Percentiles rank a stretch among this genome's conserved stretches.
Conservation (phyloP, 2,888 invertebrate genomes). For the Amorpha juglandis region DNA sequence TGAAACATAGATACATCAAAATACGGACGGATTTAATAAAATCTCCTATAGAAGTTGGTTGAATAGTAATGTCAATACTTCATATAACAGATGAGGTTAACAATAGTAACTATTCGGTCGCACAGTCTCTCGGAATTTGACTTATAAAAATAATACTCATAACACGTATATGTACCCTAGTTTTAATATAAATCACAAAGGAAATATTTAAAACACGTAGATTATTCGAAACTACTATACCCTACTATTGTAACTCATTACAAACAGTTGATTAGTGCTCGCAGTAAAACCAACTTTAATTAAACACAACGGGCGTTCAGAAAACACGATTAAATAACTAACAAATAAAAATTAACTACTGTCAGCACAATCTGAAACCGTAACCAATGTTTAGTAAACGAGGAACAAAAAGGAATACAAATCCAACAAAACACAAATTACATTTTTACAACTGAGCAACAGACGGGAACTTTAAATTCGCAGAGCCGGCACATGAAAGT, state of each 20-base stretch:
- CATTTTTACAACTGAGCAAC: slow-evolving; percentile 66
- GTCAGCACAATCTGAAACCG: slow-evolving; percentile 46
- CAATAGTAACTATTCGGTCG: too few species aligned
- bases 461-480: slow-evolving; percentile 65
- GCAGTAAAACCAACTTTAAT: slow-evolving; percentile 45
- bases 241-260: slow-evolving; percentile 32
- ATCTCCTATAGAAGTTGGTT: too few species aligned
- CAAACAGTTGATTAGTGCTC: slow-evolving; percentile 41
- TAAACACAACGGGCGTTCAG: slow-evolving; percentile 40
- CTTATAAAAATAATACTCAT: too few species aligned
- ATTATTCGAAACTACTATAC: slow-evolving; percentile 27
- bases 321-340: slow-evolving; percentile 38
- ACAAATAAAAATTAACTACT: slow-evolving; percentile 51
- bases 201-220: background rate
- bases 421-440: slow-evolving; percentile 59
- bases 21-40: too few species aligned
- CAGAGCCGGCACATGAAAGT: slow-evolving; percentile 64
- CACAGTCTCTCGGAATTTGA: too few species aligned
- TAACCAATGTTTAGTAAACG: slow-evolving; percentile 55
- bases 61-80: too few species aligned
- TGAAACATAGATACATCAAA: too few species aligned
- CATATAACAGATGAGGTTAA: too few species aligned
- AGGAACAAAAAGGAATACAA: slow-evolving; percentile 52
- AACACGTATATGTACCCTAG: too few species aligned
- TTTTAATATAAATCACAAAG: background rate